These are phyloP conservation scores for Pseudomyrmex cubaensis DNA, from an alignment of 1,140 invertebrate genomes.

Conservation along the genomic window DNA sequence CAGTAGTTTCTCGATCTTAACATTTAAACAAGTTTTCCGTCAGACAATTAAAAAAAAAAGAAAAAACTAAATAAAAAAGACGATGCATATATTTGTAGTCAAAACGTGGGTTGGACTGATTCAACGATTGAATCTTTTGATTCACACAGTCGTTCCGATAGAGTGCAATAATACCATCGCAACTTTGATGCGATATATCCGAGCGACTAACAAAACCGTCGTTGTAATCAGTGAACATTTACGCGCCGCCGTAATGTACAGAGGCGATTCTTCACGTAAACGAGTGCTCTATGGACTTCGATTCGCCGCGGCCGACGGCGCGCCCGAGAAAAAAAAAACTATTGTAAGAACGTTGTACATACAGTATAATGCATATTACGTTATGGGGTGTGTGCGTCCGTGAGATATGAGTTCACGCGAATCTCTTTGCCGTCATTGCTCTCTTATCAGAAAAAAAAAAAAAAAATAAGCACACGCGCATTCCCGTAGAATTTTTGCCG, in stretches of 20 bases:
- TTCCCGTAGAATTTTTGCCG: background rate
- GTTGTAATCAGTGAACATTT: constrained; percentile 31
- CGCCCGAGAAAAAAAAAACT: constrained; percentile 46
- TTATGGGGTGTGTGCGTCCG: constrained; percentile 65
- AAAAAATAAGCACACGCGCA: background rate
- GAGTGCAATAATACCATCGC: constrained; percentile 16
- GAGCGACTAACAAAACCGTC: background rate
- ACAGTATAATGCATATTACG: constrained; percentile 72
- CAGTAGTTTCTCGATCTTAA: background rate
- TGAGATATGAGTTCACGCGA: constrained; percentile 57
- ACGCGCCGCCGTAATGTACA: background rate
- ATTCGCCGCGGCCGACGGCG: constrained; percentile 63
- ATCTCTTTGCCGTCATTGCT: constrained; percentile 51
- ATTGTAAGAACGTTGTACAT: constrained; percentile 77
- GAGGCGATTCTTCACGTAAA: constrained; percentile 24
- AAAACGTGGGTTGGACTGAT: constrained; percentile 41
- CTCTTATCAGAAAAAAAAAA: background rate
- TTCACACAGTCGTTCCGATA: background rate
- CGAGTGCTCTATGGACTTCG: constrained; percentile 14
- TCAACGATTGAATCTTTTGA: background rate
- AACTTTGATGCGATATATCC: constrained; percentile 33
- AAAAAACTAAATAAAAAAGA: too few species aligned
- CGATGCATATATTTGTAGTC: background rate
- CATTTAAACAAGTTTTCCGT: background rate
- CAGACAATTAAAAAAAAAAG: constrained; percentile 4